These are phyloP conservation scores for Hypocryptadius cinnamomeus DNA, from an alignment of 2,113 vertebrate species.

Conservation along the genomic window DNA sequence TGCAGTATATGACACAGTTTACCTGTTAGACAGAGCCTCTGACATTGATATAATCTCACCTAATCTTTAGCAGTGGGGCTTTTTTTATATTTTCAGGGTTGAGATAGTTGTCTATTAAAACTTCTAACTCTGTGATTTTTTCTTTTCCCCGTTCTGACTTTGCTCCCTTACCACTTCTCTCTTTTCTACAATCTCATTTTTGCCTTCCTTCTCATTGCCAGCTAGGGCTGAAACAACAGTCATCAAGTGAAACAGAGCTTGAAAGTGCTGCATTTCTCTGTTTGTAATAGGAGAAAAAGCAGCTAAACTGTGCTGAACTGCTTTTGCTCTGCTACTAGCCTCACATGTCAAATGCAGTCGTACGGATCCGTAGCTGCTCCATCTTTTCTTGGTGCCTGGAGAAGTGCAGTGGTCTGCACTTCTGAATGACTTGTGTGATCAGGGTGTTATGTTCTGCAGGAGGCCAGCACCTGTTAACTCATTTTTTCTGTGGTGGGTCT, in stretches of 20 bases:
- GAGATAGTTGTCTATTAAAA: neutral
- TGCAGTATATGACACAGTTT: neutral
- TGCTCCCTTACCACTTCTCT: neutral
- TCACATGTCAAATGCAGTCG: neutral
- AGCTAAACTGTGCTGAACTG: neutral
- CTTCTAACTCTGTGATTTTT: neutral
- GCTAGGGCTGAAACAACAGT: neutral
- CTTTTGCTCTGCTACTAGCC: neutral
- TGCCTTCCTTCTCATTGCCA: neutral
- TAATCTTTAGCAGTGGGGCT: neutral
- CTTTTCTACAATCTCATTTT: neutral
- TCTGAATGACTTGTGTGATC: neutral
- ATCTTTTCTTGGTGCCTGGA: neutral
- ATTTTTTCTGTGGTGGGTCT: neutral
- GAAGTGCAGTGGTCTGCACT: neutral
- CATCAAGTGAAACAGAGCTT: neutral
- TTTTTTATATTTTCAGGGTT: neutral
- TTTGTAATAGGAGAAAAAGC: neutral
- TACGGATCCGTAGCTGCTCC: accelerated
- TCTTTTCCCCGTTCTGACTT: neutral
- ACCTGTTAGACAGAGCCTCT: neutral
- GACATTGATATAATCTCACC: neutral
- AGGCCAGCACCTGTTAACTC: neutral
- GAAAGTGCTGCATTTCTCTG: neutral
- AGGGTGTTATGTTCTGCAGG: neutral